Base-by-base conservation (phyloP, 2,797 vertebrate species). In the Vespertilio murinus region DNA sequence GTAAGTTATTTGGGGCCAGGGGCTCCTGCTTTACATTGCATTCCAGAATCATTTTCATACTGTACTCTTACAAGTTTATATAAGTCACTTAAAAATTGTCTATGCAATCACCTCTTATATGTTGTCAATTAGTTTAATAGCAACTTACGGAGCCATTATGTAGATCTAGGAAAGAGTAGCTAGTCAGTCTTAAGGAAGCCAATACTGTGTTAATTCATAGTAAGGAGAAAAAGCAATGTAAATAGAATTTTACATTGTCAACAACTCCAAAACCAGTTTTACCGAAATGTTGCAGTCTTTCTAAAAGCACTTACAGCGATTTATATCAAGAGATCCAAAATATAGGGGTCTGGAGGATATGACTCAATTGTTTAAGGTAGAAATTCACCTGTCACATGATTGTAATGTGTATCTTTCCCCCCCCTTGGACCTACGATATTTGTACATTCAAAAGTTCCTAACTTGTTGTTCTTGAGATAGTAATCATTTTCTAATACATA, bases 401-500 rank as follows among this genome's bases (percentile, higher is more conserved):
- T 33, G 93, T 96, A 97, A 92, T 94, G 87, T 74, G 87, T 94
- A 96, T 94, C 95, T 96, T 97, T 97, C 85, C 92, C 97, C 97
- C 94, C 97, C 94, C 45, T 97, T 65, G 95, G 96, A 97, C 77
- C 97, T 93, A 97, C 94, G 96, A 97, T 96, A 97, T 97, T 96
- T 98, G 94, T 98, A 98, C 98, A 98, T 98, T 98, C 98, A 98
- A 94, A 98, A 98, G 96, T 97, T 98, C 96, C 89, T 90, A 96
- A 95, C 94, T 97, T 77, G 97, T 93, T 91, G 92, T 97, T 96
- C 96, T 97, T 91, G 93, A 97, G 97, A 98, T 95, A 98, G 79
- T 96, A 96, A 96, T 98, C 95, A 59, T 95, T 97, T 97, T 94
- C 96, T 96, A 97, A 96, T 96, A 98, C 97, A 97, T 97, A 98